Conservation (phyloP, 2,888 invertebrate genomes). For the Cosmia trapezina region DNA sequence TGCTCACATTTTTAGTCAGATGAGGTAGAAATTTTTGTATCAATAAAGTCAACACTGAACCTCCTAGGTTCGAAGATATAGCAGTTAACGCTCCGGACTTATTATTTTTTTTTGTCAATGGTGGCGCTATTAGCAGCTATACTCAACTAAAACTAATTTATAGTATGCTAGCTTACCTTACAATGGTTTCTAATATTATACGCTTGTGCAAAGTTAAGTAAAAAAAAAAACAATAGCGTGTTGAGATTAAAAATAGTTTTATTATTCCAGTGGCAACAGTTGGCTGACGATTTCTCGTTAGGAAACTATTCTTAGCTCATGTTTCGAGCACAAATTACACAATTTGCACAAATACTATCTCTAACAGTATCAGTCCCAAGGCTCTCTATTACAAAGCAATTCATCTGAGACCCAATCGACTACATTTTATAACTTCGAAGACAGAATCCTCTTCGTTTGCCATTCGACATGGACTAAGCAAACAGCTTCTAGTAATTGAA, state of each 20-base stretch:
- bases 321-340: constrained; percentile 1
- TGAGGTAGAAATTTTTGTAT: no score
- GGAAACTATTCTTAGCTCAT: constrained; percentile 27
- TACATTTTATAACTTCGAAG: constrained; percentile 34
- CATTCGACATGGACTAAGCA: constrained; percentile 16
- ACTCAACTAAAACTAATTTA: no score
- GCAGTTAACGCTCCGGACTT: no score
- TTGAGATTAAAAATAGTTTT: constrained; percentile 7
- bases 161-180: not conserved
- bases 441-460: constrained; percentile 25
- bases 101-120: no score
- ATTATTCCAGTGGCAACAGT: constrained; percentile 3
- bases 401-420: constrained; percentile 30
- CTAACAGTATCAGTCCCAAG: not conserved
- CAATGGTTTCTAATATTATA: constrained; percentile 7
- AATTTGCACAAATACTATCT: not conserved
- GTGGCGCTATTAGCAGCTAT: no score
- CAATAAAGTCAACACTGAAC: no score
- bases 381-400: constrained; percentile 30
- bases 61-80: no score
- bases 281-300: constrained; percentile 10
- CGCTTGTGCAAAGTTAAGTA: constrained; percentile 14
- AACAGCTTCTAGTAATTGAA: constrained; percentile 51
- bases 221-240: constrained; percentile 25
- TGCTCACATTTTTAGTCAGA: not conserved